phyloP scores from a whole-genome alignment of 2,888 invertebrate genomes.

The Parnassius mnemosyne region DNA sequence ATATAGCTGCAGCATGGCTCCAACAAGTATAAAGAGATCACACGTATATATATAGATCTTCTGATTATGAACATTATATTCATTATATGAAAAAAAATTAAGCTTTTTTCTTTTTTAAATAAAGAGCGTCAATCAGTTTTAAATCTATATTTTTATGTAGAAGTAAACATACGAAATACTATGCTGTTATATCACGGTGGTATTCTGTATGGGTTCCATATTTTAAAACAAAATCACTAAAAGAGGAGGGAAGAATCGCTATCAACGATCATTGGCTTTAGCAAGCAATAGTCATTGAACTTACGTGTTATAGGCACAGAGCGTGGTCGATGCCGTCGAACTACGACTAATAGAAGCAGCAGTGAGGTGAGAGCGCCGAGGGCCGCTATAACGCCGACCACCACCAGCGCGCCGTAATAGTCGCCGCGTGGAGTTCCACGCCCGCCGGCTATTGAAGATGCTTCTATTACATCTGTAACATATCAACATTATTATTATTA shows the following conservation, averaged over 20 bases:
- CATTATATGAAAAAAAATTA: no score
- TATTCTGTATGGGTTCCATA: neutral
- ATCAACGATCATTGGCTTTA: no score
- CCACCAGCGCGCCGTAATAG: constrained; percentile 93
- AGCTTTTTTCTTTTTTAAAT: no score
- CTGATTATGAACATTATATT: no score
- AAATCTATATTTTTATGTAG: neutral
- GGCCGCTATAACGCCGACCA: constrained; percentile 92
- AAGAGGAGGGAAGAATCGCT: no score
- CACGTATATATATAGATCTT: no score
- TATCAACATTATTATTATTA: no score
- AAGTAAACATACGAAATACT: neutral
- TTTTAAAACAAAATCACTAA: neutral
- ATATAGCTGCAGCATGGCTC: no score
- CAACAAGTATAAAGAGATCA: no score
- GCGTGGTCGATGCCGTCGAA: constrained; percentile 83
- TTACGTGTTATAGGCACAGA: constrained; percentile 73
- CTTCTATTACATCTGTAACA: constrained; percentile 63
- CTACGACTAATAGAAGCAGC: constrained; percentile 88
- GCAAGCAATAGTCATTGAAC: constrained; percentile 31
- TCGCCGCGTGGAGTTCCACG: constrained; percentile 77
- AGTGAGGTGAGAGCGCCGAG: constrained; percentile 91
- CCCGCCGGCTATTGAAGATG: constrained; percentile 73
- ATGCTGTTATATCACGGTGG: no score
- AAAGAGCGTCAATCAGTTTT: no score